Evolutionary conservation across 1,140 invertebrate genomes (phyloP), one percentile per base, ranked within the genome.

Genomic region (Cotesia typhae): DNA sequence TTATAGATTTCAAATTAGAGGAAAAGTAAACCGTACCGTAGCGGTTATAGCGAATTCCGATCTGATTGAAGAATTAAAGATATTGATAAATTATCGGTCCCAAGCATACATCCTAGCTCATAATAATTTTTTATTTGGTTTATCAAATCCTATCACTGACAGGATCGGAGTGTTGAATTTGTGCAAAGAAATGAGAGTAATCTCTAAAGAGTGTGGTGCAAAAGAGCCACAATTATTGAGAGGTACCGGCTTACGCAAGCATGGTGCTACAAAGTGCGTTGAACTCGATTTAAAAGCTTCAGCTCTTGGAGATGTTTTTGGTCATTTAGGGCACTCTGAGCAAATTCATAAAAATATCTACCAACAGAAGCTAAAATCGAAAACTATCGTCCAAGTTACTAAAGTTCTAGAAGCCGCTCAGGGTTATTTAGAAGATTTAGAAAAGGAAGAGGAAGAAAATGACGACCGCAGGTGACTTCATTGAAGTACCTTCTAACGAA

Each of bases 341-440:
- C 36, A 66, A 14, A 64, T 73, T 14, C 74, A 73, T 38, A 55
- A 60, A 53, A 53, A 73, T 10, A 73, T 68, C 35, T 75, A 75
- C 37, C 70, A 70, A 35, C 65, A 73, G 17, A 63, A 70, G 4
- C 1, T 57, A 37, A 38, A 9, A 12, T 12, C 7, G 9, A 20
- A 12, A 10, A 35, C 28, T 37, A 63, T 63, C 37, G 12, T 37
- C 5, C 10, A 36, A 36, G 36, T 63, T 10, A 5, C 28, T 7
- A 14, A 28, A 63, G 4, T 63, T 6, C 35, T 63, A 7, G 60
- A 63, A 63, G 10, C 9, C 1, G 60, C 60, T 20, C 38, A 37
- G 51, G 64, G 64, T 51, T 4, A 14, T 3, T 38, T 17, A 17
- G 60, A 63, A 4, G 14, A 20, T 20, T 5, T 17, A 17, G 17